Evolutionary conservation across 1,140 invertebrate species (phyloP).

Genomic region (Heliconius hermathena): DNA sequence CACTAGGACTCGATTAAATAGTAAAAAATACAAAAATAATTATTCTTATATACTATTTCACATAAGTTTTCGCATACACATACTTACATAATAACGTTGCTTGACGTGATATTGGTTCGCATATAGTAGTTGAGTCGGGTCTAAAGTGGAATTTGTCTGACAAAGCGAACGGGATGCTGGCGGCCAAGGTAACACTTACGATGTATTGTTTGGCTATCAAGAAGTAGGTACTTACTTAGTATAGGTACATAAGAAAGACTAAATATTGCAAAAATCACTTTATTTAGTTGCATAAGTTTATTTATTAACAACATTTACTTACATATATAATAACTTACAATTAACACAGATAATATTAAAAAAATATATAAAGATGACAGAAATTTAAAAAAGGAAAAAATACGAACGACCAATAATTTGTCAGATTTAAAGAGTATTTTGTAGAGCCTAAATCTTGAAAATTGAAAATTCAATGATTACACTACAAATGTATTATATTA

Average conservation of each 20-base stretch:
- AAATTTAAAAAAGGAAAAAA: too few relatives aligned
- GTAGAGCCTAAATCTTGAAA: too few relatives aligned
- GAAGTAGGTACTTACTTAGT: background rate
- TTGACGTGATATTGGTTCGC: background rate
- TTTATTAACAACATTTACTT: background rate
- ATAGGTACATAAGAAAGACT: background rate
- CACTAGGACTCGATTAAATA: too few relatives aligned
- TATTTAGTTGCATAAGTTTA: background rate
- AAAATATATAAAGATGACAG: too few relatives aligned
- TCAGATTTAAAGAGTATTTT: too few relatives aligned
- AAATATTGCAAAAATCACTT: background rate
- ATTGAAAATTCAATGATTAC: background rate
- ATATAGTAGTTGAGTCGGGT: conserved; percentile 9
- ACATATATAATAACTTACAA: background rate
- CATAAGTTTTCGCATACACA: background rate
- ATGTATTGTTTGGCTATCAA: conserved; percentile 36
- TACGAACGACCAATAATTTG: too few relatives aligned
- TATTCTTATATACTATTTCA: too few relatives aligned
- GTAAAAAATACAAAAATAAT: too few relatives aligned
- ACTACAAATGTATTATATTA: background rate
- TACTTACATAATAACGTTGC: background rate
- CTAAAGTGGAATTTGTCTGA: conserved; percentile 37
- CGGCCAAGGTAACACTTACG: conserved; percentile 38
- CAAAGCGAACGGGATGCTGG: conserved; percentile 43
- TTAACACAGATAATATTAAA: too few relatives aligned